These are phyloP conservation scores for Atta texana DNA, from an alignment of 1,140 invertebrate genomes.

Conservation along the genomic window DNA sequence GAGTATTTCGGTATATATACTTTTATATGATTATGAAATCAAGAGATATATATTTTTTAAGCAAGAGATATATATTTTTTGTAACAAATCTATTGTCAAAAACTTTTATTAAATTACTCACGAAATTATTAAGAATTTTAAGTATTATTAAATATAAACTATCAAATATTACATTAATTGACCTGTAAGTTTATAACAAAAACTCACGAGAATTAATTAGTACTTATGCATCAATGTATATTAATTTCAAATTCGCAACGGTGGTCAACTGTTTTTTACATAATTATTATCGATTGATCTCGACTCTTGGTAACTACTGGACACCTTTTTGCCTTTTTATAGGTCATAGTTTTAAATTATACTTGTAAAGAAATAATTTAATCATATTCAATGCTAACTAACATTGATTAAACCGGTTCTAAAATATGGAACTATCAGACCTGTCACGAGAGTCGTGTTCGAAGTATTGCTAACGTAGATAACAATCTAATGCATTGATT, in stretches of 20 bases:
- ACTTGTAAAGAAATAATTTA: conserved; percentile 27
- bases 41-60: too few relatives aligned
- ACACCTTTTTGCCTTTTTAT: not conserved
- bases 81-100: not conserved
- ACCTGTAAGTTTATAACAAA: not conserved
- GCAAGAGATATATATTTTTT: too few relatives aligned
- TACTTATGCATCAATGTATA: not conserved
- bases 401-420: conserved; percentile 50
- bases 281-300: conserved; percentile 2
- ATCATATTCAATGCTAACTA: conserved; percentile 40
- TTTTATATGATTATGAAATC: too few relatives aligned
- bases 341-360: conserved; percentile 32
- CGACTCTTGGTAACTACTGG: not conserved
- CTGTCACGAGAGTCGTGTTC: not conserved
- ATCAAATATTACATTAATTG: conserved; percentile 7
- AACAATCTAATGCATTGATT: conserved; percentile 25
- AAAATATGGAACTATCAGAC: conserved; percentile 38
- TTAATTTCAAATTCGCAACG: not conserved
- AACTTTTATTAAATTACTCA: not conserved
- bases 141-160: conserved; percentile 1
- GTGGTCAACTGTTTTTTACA: conserved; percentile 19
- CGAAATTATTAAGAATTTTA: not conserved
- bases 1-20: not conserved
- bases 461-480: conserved; percentile 10
- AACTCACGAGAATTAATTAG: not conserved